Conservation (phyloP, 2,888 invertebrate species). For the Agonum fuliginosum region DNA sequence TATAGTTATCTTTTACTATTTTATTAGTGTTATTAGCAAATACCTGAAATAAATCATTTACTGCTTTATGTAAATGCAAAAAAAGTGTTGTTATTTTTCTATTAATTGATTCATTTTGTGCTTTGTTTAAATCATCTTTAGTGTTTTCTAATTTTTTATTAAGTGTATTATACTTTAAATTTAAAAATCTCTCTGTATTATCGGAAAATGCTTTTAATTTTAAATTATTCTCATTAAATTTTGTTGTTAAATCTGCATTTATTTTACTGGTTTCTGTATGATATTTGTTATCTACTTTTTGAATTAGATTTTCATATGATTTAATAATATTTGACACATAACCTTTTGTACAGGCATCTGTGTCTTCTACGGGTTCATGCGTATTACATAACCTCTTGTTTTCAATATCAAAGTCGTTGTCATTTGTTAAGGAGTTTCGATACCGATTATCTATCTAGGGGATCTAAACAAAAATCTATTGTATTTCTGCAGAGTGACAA, state of each 20-base stretch:
- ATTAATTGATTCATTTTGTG: background rate
- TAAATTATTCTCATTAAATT: background rate
- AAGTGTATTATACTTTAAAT: background rate
- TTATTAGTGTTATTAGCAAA: background rate
- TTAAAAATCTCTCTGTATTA: background rate
- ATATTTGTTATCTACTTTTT: background rate
- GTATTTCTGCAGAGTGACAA: no score
- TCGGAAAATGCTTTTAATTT: background rate
- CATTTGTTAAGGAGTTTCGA: no score
- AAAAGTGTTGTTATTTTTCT: background rate
- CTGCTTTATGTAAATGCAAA: background rate
- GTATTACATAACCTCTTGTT: slow-evolving; percentile 5
- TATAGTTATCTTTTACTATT: background rate
- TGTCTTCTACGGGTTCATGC: background rate
- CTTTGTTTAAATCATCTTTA: background rate
- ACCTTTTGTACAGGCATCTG: background rate
- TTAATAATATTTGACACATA: background rate
- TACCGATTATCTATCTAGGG: no score
- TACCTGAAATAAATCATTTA: background rate
- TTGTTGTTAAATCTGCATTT: background rate
- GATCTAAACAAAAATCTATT: no score
- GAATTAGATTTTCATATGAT: background rate
- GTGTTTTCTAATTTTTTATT: background rate
- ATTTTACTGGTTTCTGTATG: background rate
- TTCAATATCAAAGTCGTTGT: background rate